phyloP scores from a whole-genome alignment of 2,113 vertebrate species.

The Bos indicus region DNA sequence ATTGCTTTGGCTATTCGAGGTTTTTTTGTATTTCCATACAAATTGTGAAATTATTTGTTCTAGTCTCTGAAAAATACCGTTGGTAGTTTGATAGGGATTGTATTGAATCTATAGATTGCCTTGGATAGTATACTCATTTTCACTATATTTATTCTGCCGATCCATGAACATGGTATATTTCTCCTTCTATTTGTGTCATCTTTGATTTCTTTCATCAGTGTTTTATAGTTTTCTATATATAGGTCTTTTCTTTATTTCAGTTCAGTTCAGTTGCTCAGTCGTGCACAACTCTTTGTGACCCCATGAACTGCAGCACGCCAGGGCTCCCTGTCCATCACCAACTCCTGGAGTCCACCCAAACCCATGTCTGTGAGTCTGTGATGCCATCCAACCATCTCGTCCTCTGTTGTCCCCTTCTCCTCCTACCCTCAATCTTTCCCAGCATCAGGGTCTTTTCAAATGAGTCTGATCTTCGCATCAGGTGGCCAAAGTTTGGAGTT shows the following conservation, averaged over 20 bases:
- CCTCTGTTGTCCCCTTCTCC: too few relatives aligned
- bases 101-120: not conserved
- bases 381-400: too few relatives aligned
- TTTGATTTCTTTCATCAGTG: not conserved
- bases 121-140: not conserved
- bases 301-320: too few relatives aligned
- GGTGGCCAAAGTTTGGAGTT: too few relatives aligned
- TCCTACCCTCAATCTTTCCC: too few relatives aligned
- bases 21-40: not conserved
- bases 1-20: not conserved
- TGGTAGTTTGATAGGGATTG: not conserved
- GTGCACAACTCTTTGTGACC: too few relatives aligned
- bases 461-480: too few relatives aligned
- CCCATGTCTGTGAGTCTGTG: too few relatives aligned
- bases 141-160: not conserved
- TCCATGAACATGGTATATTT: not conserved
- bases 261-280: too few relatives aligned
- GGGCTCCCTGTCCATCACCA: too few relatives aligned
- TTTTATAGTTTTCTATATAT: not conserved
- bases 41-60: not conserved
- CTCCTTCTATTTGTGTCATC: not conserved
- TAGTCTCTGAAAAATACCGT: not conserved
- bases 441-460: too few relatives aligned
- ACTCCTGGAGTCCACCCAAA: too few relatives aligned
- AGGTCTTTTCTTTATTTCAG: not conserved